Percentiles rank a stretch among this genome's conserved stretches.
These are phyloP conservation scores for Drosophila helvetica DNA, from an alignment of 2,888 invertebrate species.

Conservation along the genomic window DNA sequence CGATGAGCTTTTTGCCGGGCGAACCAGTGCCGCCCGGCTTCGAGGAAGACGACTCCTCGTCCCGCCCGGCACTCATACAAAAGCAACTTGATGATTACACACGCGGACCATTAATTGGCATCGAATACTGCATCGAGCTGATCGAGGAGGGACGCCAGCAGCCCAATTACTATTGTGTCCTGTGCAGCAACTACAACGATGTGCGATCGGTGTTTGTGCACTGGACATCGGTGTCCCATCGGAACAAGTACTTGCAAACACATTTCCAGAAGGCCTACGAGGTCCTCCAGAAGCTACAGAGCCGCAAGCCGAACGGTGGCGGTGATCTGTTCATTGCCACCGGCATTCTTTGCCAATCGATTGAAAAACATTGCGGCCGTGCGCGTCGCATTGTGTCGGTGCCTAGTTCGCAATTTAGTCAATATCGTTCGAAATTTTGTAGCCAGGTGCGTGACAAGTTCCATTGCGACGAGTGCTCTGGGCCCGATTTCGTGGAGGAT, in stretches of 20 bases:
- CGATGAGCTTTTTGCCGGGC: constrained; percentile 85
- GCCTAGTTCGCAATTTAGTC: constrained; percentile 89
- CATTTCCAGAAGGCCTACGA: constrained; percentile 86
- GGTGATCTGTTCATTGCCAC: constrained; percentile 28
- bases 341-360: constrained; percentile 85
- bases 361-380: constrained; percentile 90
- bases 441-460: constrained; percentile 87
- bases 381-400: constrained; percentile 87
- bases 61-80: constrained; percentile 84
- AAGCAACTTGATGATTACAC: constrained; percentile 84
- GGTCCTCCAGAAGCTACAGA: constrained; percentile 74
- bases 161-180: constrained; percentile 90
- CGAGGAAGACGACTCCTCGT: constrained; percentile 86
- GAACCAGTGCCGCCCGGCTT: constrained; percentile 90
- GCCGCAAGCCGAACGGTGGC: constrained; percentile 25
- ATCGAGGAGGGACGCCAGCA: constrained; percentile 87
- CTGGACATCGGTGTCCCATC: constrained; percentile 91
- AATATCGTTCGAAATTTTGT: constrained; percentile 86
- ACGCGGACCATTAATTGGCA: constrained; percentile 86
- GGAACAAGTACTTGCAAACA: constrained; percentile 87
- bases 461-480: constrained; percentile 87
- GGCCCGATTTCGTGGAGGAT: constrained; percentile 85
- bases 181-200: constrained; percentile 92
- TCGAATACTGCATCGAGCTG: constrained; percentile 92
- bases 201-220: constrained; percentile 91